phyloP scores from a whole-genome alignment of 2,113 vertebrate genomes.

The Scophthalmus maximus region DNA sequence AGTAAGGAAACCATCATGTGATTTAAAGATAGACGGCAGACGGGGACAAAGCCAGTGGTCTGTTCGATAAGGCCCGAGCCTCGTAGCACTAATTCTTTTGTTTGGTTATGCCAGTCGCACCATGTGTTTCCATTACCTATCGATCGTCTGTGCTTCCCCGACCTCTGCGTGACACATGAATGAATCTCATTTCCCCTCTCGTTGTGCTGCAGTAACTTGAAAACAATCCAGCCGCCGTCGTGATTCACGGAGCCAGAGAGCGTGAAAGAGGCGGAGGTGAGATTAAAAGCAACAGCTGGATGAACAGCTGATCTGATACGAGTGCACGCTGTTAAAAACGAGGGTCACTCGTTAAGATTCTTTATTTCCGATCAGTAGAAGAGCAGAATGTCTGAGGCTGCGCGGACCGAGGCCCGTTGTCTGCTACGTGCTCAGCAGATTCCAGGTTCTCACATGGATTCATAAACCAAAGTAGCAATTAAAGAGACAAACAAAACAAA shows the following conservation, averaged over 20 bases:
- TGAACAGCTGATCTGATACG: not conserved
- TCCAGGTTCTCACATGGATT: too few species aligned
- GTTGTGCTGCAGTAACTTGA: conserved; percentile 37
- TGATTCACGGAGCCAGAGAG: conserved; percentile 3
- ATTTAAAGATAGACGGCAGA: conserved; percentile 4
- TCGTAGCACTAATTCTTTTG: conserved; percentile 54
- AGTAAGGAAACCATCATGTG: too few species aligned
- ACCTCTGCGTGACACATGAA: conserved; percentile 22
- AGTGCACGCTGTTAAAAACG: too few species aligned
- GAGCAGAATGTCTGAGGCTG: too few species aligned
- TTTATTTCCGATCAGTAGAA: too few species aligned
- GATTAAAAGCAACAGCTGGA: not conserved
- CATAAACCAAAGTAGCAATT: too few species aligned
- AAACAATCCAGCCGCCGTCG: too few species aligned
- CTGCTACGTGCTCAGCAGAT: too few species aligned
- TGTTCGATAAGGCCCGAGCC: conserved; percentile 31
- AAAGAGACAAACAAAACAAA: too few species aligned
- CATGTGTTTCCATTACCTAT: conserved; percentile 45
- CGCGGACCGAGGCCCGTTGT: too few species aligned
- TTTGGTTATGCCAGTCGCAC: conserved; percentile 46
- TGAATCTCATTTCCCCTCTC: conserved; percentile 61
- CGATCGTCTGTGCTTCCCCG: conserved; percentile 38
- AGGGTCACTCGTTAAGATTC: too few species aligned
- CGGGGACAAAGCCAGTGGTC: conserved; percentile 30
- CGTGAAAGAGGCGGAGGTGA: conserved; percentile 16